Evolutionary conservation across 2,888 invertebrate species (phyloP), one percentile per base, ranked within the genome.

Genomic region (Fragum whitleyi): DNA sequence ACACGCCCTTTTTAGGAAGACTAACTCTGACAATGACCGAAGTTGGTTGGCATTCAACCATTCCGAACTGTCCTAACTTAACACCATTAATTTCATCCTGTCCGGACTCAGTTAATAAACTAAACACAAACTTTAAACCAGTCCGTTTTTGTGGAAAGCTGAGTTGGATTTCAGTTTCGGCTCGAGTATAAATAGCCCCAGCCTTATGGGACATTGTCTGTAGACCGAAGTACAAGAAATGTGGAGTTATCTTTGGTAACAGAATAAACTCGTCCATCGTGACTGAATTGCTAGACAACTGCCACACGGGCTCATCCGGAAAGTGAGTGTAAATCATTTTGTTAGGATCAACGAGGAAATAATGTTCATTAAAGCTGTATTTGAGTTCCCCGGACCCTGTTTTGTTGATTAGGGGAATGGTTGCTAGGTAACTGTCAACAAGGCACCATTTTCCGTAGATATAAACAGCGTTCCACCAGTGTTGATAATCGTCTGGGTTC

Each of bases 401-500:
- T 67, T 82, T 81, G 62, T 74, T 84, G 51, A 80, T 79, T 47
- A 86, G 75, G 2, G 85, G 83, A 28, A 85, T 85, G 47, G 82
- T 83, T 51, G 85, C 85, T 32, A 85, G 75, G 79, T 85, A 85
- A 16, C 83, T 81, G 72, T 88, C 88, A 2, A 88, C 83, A 6
- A 87, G 77, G 39, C 85, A 83, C 88, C 88, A 88, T 29, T 79
- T 75, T 2, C 87, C 87, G 61, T 87, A 83, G 19, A 88, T 74
- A 32, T 81, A 79, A 14, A 88, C 85, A 42, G 83, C 86, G 72
- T 88, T 88, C 88, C 88, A 88, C 74, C 87, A 87, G 69, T 88
- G 88, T 29, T 87, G 87, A 72, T 83, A 86, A 19, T 87, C 87
- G 36, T 87, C 87, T 1, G 86, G 81, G 3, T 77, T 81, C 65